Conservation (phyloP, 2,113 vertebrate genomes). For the Nycticryphes semicollaris region DNA sequence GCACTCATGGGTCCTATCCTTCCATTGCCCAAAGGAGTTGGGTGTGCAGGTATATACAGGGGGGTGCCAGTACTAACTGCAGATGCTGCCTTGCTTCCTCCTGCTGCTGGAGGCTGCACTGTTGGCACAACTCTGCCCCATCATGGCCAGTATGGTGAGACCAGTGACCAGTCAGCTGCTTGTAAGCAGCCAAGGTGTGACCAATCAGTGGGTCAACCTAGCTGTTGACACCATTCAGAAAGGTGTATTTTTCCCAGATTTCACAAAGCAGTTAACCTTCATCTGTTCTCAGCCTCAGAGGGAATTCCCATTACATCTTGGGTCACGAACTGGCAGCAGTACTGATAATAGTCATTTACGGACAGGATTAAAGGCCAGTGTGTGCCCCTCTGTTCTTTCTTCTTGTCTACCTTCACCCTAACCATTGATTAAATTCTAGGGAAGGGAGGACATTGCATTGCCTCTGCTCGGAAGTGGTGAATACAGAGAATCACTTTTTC, state of each 20-base stretch:
- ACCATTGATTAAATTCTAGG: neutral
- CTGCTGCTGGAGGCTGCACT: neutral
- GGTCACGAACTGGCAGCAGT: neutral
- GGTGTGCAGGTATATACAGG: neutral
- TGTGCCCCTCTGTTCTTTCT: neutral
- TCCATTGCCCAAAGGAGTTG: neutral
- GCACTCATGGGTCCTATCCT: neutral
- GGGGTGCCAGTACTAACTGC: neutral
- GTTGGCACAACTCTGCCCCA: neutral
- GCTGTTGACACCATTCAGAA: neutral
- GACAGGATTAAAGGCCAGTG: neutral
- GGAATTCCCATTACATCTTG: neutral
- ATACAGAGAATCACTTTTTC: neutral
- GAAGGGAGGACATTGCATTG: neutral
- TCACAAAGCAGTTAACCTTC: neutral
- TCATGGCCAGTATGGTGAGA: rapidly evolving
- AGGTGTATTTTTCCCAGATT: neutral
- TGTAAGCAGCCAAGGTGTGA: rapidly evolving
- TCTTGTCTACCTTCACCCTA: neutral
- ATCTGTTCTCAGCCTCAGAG: neutral
- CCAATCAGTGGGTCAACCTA: neutral
- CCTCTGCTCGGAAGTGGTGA: neutral
- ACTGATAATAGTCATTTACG: neutral
- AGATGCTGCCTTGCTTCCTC: neutral
- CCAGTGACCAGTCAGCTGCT: neutral